Conservation (phyloP, 2,888 invertebrate species). For the Caenorhabditis angaria region DNA sequence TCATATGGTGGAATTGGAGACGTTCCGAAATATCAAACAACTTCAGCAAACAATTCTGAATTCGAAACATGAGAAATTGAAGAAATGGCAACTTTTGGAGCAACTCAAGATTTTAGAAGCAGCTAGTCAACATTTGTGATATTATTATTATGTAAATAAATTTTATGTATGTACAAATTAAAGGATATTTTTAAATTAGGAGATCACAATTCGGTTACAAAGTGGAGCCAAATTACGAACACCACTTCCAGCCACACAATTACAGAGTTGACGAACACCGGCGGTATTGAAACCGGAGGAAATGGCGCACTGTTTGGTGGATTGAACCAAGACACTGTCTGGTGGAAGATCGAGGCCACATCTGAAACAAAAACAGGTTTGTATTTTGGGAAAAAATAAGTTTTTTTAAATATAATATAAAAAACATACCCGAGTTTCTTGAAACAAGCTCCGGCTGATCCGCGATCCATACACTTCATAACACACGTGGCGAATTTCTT, state of each 20-base stretch:
- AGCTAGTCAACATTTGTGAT: no score
- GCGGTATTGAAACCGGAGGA: slow-evolving; percentile 63
- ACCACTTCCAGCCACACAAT: slow-evolving; percentile 58
- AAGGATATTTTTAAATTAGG: no score
- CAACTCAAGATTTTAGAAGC: no score
- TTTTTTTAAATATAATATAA: background rate
- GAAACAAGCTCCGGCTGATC: slow-evolving; percentile 49
- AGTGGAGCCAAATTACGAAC: slow-evolving; percentile 41
- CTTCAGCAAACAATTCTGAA: background rate
- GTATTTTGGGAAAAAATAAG: background rate
- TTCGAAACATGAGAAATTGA: background rate
- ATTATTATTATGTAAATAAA: no score
- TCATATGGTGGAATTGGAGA: slow-evolving; percentile 15
- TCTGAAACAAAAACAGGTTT: slow-evolving; percentile 26
- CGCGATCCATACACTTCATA: slow-evolving; percentile 64
- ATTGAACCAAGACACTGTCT: slow-evolving; percentile 65
- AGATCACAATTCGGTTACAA: slow-evolving; percentile 44
- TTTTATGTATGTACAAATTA: no score
- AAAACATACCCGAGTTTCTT: slow-evolving; percentile 43
- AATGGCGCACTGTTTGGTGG: slow-evolving; percentile 67
- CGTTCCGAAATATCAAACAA: background rate
- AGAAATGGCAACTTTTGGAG: background rate
- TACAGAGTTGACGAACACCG: slow-evolving; percentile 60
- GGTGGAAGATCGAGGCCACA: slow-evolving; percentile 68
- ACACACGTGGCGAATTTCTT: slow-evolving; percentile 69